Percentiles rank a stretch among this genome's conserved stretches.
Conservation (phyloP, 2,113 vertebrate species). For the Gnathonemus echidnorhynchus region DNA sequence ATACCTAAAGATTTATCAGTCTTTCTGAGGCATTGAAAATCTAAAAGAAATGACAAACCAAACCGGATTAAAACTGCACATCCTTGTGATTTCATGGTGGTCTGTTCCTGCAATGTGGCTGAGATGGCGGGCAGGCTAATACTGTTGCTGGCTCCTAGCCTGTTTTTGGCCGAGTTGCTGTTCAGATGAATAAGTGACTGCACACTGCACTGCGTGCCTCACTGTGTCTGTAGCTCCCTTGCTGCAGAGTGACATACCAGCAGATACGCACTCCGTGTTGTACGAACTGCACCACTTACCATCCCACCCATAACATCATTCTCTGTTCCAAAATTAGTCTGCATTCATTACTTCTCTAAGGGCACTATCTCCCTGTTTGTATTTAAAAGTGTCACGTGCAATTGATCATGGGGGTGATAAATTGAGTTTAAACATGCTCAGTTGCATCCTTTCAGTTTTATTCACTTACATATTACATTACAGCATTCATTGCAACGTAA, state of each 20-base stretch:
- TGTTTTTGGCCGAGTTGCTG: neutral
- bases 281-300: neutral
- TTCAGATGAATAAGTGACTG: neutral
- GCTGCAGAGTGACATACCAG: neutral
- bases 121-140: neutral
- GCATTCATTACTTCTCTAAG: neutral
- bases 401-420: constrained; percentile 7
- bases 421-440: neutral
- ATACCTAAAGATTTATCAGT: neutral
- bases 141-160: neutral
- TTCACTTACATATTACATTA: neutral
- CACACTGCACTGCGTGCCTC: neutral
- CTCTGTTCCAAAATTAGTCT: neutral
- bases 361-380: neutral
- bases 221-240: neutral
- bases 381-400: neutral
- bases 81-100: neutral
- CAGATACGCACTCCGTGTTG: neutral
- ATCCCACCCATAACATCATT: neutral
- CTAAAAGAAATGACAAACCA: neutral
- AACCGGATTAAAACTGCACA: neutral
- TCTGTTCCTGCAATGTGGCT: neutral
- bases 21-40: neutral
- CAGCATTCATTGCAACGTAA: neutral
- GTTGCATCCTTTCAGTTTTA: neutral